Conservation (phyloP, 2,888 invertebrate species). For the Phymatocera aterrima region DNA sequence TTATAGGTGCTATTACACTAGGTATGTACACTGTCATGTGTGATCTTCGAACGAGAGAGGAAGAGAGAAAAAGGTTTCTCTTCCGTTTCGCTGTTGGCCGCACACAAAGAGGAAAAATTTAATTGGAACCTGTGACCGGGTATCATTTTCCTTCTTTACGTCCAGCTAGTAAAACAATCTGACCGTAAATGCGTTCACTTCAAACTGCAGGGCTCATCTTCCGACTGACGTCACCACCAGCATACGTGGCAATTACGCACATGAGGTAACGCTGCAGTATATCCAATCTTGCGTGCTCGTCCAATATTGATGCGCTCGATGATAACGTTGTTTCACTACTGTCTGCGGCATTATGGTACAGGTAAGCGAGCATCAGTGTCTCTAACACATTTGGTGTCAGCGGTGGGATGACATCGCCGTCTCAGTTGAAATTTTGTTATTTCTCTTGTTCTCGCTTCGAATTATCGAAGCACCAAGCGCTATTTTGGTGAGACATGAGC, state of each 20-base stretch:
- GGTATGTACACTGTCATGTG: not conserved
- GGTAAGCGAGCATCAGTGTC: not conserved
- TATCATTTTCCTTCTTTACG: not conserved
- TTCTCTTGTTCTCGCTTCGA: not conserved
- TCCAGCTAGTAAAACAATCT: not conserved
- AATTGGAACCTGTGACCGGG: too few species aligned
- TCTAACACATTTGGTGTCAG: conserved; percentile 30
- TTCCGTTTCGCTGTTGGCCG: too few species aligned
- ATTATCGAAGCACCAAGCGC: not conserved
- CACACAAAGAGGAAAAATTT: too few species aligned
- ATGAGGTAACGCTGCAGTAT: conserved; percentile 34
- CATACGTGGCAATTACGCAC: conserved; percentile 41
- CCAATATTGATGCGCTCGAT: conserved; percentile 32
- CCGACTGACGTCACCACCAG: not conserved
- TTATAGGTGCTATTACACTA: not conserved
- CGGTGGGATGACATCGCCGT: conserved; percentile 6
- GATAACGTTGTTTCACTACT: conserved; percentile 7
- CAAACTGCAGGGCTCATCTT: conserved; percentile 2
- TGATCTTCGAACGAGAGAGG: not conserved
- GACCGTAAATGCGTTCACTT: not conserved
- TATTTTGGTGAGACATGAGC: not conserved
- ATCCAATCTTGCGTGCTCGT: conserved; percentile 22
- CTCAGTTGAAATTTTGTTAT: not conserved
- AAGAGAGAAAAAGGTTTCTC: too few species aligned
- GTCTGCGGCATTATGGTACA: not conserved